Conservation (phyloP, 2,797 vertebrate genomes). For the Enteromius treurensis region DNA sequence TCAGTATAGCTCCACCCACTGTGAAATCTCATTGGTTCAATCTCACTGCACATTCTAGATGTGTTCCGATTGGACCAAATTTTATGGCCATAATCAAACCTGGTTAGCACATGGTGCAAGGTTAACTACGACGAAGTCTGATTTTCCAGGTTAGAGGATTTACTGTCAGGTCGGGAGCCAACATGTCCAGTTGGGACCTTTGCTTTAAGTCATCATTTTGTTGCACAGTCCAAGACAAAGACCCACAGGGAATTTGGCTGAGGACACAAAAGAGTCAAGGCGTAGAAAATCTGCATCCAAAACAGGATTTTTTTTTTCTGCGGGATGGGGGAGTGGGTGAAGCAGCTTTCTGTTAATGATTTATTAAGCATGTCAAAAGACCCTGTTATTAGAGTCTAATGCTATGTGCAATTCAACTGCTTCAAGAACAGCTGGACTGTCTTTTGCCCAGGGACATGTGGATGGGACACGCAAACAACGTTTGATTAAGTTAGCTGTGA, state of each 20-base stretch:
- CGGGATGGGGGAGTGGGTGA: conserved; percentile 16
- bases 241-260: background rate
- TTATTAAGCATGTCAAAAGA: conserved; percentile 73
- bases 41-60: background rate
- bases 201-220: background rate
- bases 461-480: conserved; percentile 23
- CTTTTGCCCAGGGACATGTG: conserved; percentile 62
- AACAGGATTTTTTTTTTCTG: conserved; percentile 24
- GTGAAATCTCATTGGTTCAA: background rate
- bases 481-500: conserved; percentile 15
- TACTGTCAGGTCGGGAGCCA: background rate
- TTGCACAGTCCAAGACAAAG: background rate
- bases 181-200: background rate
- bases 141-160: background rate
- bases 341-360: conserved; percentile 68
- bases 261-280: conserved; percentile 35
- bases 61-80: background rate
- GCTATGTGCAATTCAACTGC: conserved; percentile 67
- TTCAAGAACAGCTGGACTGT: conserved; percentile 61
- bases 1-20: background rate
- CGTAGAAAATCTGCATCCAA: conserved; percentile 56
- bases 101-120: background rate
- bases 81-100: background rate
- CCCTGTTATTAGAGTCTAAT: conserved; percentile 75
- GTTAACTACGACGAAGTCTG: background rate